phyloP scores from a whole-genome alignment of 2,888 invertebrate species.

The Acrocyrtus sp. region DNA sequence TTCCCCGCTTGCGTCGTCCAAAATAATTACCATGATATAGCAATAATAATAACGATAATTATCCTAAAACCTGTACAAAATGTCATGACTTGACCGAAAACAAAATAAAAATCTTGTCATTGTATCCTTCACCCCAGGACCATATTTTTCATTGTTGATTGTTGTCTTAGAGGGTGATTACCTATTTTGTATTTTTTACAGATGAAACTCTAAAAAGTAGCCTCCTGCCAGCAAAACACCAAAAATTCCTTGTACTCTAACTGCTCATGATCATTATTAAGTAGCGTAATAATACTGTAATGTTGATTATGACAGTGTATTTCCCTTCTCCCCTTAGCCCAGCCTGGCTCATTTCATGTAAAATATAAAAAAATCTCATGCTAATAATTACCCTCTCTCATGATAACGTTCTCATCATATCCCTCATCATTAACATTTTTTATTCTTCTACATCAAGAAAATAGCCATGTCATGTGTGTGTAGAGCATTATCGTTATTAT shows the following conservation, averaged over 20 bases:
- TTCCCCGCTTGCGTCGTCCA: background rate
- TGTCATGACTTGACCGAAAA: slow-evolving; percentile 1
- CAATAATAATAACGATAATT: slow-evolving; percentile 40
- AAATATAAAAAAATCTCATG: slow-evolving; percentile 7
- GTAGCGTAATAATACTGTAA: no score
- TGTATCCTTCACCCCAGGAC: slow-evolving; percentile 3
- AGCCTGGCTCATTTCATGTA: slow-evolving; percentile 49
- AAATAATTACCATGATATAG: slow-evolving; percentile 39
- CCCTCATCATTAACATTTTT: no score
- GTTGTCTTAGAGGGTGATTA: slow-evolving; percentile 15
- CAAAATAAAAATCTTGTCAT: slow-evolving; percentile 5
- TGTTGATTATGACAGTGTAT: no score
- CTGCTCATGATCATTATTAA: no score
- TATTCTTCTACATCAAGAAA: no score
- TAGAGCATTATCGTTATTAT: slow-evolving; percentile 21
- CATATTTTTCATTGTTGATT: background rate
- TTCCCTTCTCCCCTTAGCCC: no score
- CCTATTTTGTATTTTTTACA: slow-evolving; percentile 21
- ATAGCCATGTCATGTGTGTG: slow-evolving; percentile 29
- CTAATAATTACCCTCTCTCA: no score
- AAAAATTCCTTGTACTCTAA: no score
- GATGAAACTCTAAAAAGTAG: background rate
- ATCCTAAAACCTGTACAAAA: slow-evolving; percentile 13
- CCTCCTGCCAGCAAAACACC: slow-evolving; percentile 29
- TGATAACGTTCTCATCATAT: slow-evolving; percentile 16